phyloP scores from a whole-genome alignment of 2,888 invertebrate species.

The Gibbula magus region DNA sequence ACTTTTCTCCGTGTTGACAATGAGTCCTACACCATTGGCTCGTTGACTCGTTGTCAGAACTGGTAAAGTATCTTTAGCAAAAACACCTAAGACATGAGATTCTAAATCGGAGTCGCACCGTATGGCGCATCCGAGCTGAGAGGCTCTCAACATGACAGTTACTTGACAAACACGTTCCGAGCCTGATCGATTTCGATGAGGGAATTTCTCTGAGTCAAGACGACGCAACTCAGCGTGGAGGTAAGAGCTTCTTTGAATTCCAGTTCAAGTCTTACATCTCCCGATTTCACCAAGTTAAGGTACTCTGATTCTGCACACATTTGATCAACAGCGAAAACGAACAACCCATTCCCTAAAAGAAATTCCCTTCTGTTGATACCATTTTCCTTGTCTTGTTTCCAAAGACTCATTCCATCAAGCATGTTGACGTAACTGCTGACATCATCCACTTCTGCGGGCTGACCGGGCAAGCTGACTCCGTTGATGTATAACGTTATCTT shows the following conservation, averaged over 20 bases:
- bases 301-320: neutral
- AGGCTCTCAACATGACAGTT: neutral
- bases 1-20: no score
- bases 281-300: neutral
- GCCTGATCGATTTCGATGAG: neutral
- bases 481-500: neutral
- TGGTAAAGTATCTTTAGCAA: no score
- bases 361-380: neutral
- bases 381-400: neutral
- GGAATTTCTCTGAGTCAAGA: neutral
- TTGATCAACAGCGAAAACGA: neutral
- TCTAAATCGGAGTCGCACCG: neutral
- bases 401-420: neutral
- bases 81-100: no score
- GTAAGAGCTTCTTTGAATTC: neutral
- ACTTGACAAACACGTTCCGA: neutral
- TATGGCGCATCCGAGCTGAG: neutral
- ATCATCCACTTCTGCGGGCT: neutral
- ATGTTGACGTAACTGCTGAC: neutral
- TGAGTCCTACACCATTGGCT: no score
- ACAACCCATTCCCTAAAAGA: neutral
- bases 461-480: neutral
- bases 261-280: neutral
- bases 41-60: neutral
- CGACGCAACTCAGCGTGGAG: neutral